These are phyloP conservation scores for Poecile atricapillus DNA, from an alignment of 2,113 vertebrate genomes.

Conservation along the genomic window DNA sequence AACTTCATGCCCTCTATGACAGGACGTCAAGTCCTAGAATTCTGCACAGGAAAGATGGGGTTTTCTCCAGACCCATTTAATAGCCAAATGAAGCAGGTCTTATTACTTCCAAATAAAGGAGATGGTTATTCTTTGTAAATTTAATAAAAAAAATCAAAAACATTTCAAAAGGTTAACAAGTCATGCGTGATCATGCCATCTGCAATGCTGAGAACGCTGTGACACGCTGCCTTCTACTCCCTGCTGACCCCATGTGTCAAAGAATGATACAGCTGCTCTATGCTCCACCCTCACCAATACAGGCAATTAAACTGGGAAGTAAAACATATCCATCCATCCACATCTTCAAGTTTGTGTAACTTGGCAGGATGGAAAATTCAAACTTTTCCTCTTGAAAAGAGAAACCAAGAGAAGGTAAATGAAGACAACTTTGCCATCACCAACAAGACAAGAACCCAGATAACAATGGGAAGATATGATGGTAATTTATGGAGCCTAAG, in stretches of 20 bases:
- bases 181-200: background rate
- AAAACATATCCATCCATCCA: rapidly evolving
- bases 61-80: slow-evolving; percentile 4
- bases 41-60: background rate
- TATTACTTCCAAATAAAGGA: background rate
- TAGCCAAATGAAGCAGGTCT: background rate
- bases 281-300: background rate
- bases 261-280: background rate
- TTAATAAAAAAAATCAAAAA: background rate
- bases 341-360: background rate
- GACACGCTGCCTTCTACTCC: background rate
- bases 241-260: slow-evolving; percentile 6
- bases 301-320: background rate
- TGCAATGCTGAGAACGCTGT: rapidly evolving
- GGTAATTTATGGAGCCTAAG: background rate
- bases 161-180: background rate
- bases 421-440: background rate
- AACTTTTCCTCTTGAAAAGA: background rate
- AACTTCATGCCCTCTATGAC: slow-evolving; percentile 37
- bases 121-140: background rate
- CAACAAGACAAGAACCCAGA: background rate
- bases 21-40: slow-evolving; percentile 42
- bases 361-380: background rate
- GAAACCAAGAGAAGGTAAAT: background rate
- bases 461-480: rapidly evolving